Conservation (phyloP, 2,797 vertebrate species). For the Sus cebifrons region DNA sequence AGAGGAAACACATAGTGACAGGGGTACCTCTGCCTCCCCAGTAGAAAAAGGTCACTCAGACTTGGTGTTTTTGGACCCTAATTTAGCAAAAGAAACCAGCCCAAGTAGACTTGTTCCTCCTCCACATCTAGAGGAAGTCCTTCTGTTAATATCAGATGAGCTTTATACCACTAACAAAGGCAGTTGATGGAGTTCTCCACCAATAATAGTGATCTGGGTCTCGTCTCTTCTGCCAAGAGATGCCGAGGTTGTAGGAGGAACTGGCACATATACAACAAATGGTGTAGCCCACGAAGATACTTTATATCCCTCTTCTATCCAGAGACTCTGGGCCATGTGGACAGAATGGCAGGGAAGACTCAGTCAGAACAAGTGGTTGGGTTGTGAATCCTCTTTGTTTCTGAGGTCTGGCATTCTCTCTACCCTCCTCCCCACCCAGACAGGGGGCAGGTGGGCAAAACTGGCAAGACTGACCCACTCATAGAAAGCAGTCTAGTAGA, state of each 20-base stretch:
- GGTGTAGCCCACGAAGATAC: not conserved
- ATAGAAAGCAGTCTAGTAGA: not conserved
- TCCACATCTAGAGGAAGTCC: not conserved
- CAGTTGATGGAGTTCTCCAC: not conserved
- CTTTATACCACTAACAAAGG: not conserved
- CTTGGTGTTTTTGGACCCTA: not conserved
- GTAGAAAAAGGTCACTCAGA: not conserved
- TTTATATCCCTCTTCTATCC: not conserved
- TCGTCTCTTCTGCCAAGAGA: not conserved
- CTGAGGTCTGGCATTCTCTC: not conserved
- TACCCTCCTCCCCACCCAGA: not conserved
- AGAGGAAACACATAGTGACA: not conserved
- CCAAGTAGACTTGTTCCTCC: not conserved
- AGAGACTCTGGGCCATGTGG: not conserved
- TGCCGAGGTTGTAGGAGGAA: not conserved
- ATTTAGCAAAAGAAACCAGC: not conserved
- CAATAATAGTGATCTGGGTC: not conserved
- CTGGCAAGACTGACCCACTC: not conserved
- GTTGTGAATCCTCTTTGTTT: not conserved
- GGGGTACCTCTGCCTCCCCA: not conserved
- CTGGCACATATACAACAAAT: not conserved
- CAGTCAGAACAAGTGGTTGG: not conserved
- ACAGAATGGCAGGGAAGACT: not conserved
- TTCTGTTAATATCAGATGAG: not conserved
- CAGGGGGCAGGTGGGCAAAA: not conserved